Conservation (phyloP, 2,888 invertebrate species). For the Reticulitermes lucifugus region DNA sequence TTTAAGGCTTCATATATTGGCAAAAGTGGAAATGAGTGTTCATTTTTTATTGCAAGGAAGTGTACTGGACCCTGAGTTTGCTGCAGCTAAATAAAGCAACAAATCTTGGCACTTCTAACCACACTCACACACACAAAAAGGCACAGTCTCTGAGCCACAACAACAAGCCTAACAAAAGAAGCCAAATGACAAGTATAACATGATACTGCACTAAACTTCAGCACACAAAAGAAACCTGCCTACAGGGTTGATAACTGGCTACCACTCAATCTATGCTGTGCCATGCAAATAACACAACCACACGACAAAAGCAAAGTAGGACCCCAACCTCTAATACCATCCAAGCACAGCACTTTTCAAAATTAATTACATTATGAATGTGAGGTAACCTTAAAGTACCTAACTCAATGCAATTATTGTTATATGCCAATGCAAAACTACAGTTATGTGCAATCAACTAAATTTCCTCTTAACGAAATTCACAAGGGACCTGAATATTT, state of each 20-base stretch:
- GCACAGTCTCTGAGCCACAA: conserved; percentile 36
- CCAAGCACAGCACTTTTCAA: too few species aligned
- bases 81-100: conserved; percentile 42
- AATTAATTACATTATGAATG: too few species aligned
- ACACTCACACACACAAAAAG: conserved; percentile 21
- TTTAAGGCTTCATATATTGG: not conserved
- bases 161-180: conserved; percentile 38
- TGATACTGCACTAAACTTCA: conserved; percentile 1
- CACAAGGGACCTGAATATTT: too few species aligned
- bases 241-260: conserved; percentile 25
- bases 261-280: not conserved
- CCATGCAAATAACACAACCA: conserved; percentile 13
- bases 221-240: not conserved
- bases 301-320: not conserved
- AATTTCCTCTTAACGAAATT: too few species aligned
- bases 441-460: too few species aligned
- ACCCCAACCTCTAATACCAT: not conserved
- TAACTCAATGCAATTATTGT: too few species aligned
- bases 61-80: conserved; percentile 37
- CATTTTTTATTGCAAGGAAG: conserved; percentile 13
- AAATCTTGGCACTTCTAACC: conserved; percentile 35
- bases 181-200: conserved; percentile 33
- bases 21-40: conserved; percentile 1
- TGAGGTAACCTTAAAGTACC: too few species aligned
- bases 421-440: too few species aligned